A percentile compares a stretch with the other conserved stretches of the same genome.
Conservation (phyloP, 64 coral and sea anemone species). For the Dendrophyllia cribrosa region DNA sequence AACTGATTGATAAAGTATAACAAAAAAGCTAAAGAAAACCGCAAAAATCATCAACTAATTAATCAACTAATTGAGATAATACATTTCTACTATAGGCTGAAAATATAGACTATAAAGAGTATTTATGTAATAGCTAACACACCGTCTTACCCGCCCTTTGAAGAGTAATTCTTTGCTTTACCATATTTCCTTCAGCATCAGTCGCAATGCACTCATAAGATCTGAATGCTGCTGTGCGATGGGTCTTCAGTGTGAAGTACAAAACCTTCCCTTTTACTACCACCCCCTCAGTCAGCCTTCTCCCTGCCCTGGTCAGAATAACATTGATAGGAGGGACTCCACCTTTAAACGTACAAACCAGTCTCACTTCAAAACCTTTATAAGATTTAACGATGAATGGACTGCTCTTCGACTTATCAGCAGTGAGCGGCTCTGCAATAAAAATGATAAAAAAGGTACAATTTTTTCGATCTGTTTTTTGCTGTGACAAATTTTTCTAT, state of each 20-base stretch:
- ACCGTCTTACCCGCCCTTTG: background rate
- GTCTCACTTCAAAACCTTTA: constrained; percentile 19
- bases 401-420: background rate
- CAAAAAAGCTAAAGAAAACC: too few species aligned
- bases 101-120: too few species aligned
- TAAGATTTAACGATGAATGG: constrained; percentile 9
- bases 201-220: constrained; percentile 22
- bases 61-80: too few species aligned
- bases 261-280: constrained; percentile 4
- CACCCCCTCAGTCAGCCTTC: background rate
- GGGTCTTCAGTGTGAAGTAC: constrained; percentile 17
- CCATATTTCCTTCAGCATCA: background rate
- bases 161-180: constrained; percentile 29
- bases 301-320: background rate
- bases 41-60: too few species aligned
- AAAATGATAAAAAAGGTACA: background rate
- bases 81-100: too few species aligned
- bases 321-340: constrained; percentile 23
- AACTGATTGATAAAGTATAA: too few species aligned
- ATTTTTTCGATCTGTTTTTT: too few species aligned
- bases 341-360: constrained; percentile 31
- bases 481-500: too few species aligned
- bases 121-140: too few species aligned
- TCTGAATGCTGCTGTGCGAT: background rate
- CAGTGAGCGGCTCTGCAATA: background rate